A percentile compares a stretch with the other conserved stretches of the same genome.
These are phyloP conservation scores for Oligia latruncula DNA, from an alignment of 2,888 invertebrate genomes.

Conservation along the genomic window DNA sequence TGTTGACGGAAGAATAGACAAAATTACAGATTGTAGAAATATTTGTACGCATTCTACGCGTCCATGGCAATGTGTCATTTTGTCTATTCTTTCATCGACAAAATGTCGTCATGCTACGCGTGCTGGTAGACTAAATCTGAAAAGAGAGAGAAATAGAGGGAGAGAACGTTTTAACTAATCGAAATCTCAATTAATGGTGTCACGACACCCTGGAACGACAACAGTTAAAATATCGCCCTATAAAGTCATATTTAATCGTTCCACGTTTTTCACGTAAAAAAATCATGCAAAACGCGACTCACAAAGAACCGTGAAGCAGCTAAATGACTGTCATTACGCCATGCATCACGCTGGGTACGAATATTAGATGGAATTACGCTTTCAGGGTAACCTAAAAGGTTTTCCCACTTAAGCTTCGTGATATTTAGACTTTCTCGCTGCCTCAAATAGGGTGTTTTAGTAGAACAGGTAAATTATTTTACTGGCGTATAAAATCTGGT, in stretches of 20 bases:
- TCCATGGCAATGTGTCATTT: too few species aligned
- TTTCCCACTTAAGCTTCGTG: constrained; percentile 31
- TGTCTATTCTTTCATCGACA: too few species aligned
- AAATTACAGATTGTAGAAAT: too few species aligned
- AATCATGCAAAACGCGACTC: neutral
- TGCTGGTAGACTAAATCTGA: neutral
- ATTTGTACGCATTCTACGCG: too few species aligned
- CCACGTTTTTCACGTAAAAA: neutral
- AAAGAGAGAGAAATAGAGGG: neutral
- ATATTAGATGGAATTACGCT: constrained; percentile 38
- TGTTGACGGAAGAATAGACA: too few species aligned
- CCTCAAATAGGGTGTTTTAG: constrained; percentile 15
- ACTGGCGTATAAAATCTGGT: neutral
- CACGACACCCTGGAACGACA: neutral
- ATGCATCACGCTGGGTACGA: constrained; percentile 31
- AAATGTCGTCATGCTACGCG: too few species aligned
- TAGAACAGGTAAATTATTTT: constrained; percentile 8
- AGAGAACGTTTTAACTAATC: neutral
- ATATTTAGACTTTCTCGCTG: constrained; percentile 29
- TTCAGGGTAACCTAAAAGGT: constrained; percentile 44
- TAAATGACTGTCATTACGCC: constrained; percentile 38
- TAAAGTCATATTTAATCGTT: neutral
- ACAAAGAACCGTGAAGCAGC: constrained; percentile 2
- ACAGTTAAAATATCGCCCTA: neutral
- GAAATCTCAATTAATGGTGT: neutral